Evolutionary conservation across 1,140 invertebrate species (phyloP), one percentile per base, ranked within the genome.

Genomic region (Zophobas atratus): DNA sequence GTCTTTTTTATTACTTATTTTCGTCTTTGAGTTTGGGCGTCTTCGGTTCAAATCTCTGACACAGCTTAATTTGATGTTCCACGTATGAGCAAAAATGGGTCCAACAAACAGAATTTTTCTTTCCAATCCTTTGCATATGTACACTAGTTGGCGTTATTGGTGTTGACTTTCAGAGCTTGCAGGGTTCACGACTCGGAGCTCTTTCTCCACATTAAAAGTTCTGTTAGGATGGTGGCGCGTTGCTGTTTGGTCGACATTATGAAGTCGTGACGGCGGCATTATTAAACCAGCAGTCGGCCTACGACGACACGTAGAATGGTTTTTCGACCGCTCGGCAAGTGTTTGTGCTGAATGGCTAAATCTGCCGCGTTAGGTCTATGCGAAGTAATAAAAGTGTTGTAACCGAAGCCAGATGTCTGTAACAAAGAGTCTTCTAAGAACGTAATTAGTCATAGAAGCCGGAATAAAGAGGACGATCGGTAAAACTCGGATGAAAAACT

Each of bases 231-330:
- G 38, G n/a, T 32, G 39, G 60, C 39, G 41, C 33, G 39, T 38
- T 43, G 39, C 38, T 67, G 60, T 60, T 57, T 60, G 56, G 56
- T 60, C 56, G 56, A 67, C 60, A 67, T 67, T 43, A 67, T 67
- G 60, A 67, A 67, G 6, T 67, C 60, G 60, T 67, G 60, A 67
- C 60, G 33, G 60, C 33, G 60, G 60, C 60, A 39, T 67, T 67
- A 67, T 67, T 67, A 67, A 67, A 67, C 60, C 6, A 39, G 56
- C 33, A 6, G 33, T 35, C 34, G 60, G 8, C 60, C 60, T 20
- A 20, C 20, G 20, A 20, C 20, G 20, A 20, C 20, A 20, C 20
- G 20, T 20, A 20, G 20, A 20, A 20, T 20, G 20, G 20, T 20
- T 20, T 20, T 20, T 20, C 20, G 20, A 20, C 20, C 20, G 20